A percentile compares a stretch with the other conserved stretches of the same genome.
These are phyloP conservation scores for Nothura maculosa DNA, from an alignment of 2,797 vertebrate genomes.

Conservation along the genomic window DNA sequence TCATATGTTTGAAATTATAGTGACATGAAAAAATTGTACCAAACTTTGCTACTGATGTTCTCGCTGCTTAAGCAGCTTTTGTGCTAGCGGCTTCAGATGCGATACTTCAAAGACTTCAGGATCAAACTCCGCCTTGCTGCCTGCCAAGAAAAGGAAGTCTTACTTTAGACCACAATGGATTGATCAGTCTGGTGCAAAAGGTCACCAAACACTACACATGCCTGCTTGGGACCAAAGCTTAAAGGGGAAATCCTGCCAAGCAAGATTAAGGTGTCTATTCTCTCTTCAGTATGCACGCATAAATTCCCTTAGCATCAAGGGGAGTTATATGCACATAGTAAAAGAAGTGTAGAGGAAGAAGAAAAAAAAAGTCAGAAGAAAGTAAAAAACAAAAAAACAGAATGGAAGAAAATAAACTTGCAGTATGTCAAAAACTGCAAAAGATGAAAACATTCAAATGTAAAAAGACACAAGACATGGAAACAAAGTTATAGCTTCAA, in stretches of 20 bases:
- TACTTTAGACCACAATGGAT: constrained; percentile 56
- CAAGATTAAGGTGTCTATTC: constrained; percentile 49
- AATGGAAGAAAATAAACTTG: constrained; percentile 19
- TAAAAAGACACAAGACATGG: neutral
- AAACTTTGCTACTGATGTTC: neutral
- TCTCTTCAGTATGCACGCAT: neutral
- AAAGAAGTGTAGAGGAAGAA: constrained; percentile 3
- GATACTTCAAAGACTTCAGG: constrained; percentile 49
- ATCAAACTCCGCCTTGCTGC: constrained; percentile 47
- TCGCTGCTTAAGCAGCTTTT: constrained; percentile 45
- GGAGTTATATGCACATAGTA: neutral
- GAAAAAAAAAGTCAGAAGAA: too few relatives aligned
- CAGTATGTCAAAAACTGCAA: constrained; percentile 19
- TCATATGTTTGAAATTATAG: neutral
- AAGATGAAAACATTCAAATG: neutral
- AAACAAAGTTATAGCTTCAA: neutral
- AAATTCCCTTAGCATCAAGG: constrained; percentile 17
- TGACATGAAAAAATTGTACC: neutral
- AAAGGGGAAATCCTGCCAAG: constrained; percentile 44
- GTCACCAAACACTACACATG: constrained; percentile 61
- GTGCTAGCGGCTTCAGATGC: constrained; percentile 37
- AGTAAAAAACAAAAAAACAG: neutral
- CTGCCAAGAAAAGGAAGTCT: constrained; percentile 70
- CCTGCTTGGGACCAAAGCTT: constrained; percentile 41
- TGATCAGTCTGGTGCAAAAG: constrained; percentile 67